Evolutionary conservation across 2,888 invertebrate genomes (phyloP).

Genomic region (Diaprepes abbreviatus): DNA sequence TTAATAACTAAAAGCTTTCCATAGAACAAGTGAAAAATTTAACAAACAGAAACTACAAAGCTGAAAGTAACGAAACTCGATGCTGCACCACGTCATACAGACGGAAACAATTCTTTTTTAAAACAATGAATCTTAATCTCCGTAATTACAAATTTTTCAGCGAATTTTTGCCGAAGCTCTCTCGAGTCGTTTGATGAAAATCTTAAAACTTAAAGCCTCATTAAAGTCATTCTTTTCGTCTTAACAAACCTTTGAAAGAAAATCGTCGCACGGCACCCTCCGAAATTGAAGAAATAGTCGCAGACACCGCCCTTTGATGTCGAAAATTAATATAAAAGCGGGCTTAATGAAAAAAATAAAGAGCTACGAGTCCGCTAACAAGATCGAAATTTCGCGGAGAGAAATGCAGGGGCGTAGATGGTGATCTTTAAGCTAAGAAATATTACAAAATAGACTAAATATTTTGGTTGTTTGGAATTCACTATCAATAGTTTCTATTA

Average conservation of each 20-base stretch:
- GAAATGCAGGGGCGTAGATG: constrained; percentile 30
- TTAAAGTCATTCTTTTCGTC: constrained; percentile 45
- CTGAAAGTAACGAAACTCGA: neutral
- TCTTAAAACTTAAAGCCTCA: constrained; percentile 48
- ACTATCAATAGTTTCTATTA: no score
- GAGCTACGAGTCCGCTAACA: constrained; percentile 48
- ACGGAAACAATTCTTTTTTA: constrained; percentile 4
- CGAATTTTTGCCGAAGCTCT: constrained; percentile 28
- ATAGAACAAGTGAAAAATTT: neutral
- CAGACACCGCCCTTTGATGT: constrained; percentile 50
- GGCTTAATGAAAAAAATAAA: constrained; percentile 50
- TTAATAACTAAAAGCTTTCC: constrained; percentile 6
- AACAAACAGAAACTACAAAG: constrained; percentile 12
- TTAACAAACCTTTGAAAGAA: constrained; percentile 45
- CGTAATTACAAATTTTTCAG: constrained; percentile 38
- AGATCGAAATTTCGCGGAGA: constrained; percentile 46
- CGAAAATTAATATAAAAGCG: constrained; percentile 51
- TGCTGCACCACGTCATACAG: neutral
- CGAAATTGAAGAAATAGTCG: constrained; percentile 46
- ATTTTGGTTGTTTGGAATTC: no score
- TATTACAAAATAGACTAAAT: no score
- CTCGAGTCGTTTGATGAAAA: constrained; percentile 27
- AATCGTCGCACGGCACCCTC: constrained; percentile 46
- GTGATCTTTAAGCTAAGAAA: no score
- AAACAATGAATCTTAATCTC: constrained; percentile 28